phyloP scores from a whole-genome alignment of 2,113 vertebrate species.

The Malurus alboscapulatus region DNA sequence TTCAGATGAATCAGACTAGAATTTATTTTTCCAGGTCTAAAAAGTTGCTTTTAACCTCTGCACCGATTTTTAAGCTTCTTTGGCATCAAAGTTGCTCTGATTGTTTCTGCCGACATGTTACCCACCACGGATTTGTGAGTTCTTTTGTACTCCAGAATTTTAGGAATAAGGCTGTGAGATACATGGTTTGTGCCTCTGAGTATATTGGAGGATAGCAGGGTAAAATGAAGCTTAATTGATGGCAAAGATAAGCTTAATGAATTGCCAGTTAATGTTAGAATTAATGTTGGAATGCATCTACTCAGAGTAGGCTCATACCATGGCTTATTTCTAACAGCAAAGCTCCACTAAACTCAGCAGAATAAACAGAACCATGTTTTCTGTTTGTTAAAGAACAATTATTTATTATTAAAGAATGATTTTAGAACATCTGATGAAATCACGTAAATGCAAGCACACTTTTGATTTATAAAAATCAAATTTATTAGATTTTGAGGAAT shows the following conservation, averaged over 20 bases:
- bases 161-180: neutral
- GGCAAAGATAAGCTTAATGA: neutral
- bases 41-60: neutral
- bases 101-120: neutral
- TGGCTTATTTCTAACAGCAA: neutral
- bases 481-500: neutral
- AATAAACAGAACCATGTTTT: neutral
- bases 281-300: neutral
- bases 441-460: neutral
- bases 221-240: neutral
- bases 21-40: neutral
- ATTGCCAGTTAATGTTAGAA: neutral
- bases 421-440: neutral
- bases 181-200: neutral
- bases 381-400: too few relatives aligned
- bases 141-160: neutral
- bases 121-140: neutral
- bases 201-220: neutral
- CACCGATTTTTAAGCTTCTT: neutral
- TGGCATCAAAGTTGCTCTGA: too few relatives aligned
- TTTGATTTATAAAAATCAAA: neutral
- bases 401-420: too few relatives aligned
- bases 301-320: rapidly evolving
- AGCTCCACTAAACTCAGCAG: neutral
- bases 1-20: neutral